A percentile compares a stretch with the other conserved stretches of the same genome.
Conservation (phyloP, 2,888 invertebrate genomes). For the Lepidocyrtinus sp. region DNA sequence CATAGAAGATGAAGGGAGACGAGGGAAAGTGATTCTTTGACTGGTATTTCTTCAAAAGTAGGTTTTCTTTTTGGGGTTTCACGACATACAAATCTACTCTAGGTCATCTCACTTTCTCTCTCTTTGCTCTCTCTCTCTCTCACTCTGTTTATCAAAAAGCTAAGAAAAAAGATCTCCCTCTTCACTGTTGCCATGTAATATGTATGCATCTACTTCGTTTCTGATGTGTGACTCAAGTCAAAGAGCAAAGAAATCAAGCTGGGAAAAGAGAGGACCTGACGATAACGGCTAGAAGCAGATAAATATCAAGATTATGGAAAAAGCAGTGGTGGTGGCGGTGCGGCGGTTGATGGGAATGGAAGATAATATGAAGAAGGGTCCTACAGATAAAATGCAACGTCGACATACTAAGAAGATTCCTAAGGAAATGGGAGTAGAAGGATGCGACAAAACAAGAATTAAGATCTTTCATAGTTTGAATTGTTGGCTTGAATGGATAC, state of each 20-base stretch:
- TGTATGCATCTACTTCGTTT: neutral
- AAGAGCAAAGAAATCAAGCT: constrained; percentile 31
- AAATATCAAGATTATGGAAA: neutral
- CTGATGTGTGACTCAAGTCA: constrained; percentile 27
- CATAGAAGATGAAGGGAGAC: constrained; percentile 10
- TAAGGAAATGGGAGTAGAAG: neutral
- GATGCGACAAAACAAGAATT: constrained; percentile 15
- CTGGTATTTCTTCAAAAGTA: constrained; percentile 1
- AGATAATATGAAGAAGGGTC: neutral
- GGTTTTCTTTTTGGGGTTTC: constrained; percentile 31
- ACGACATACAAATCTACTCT: constrained; percentile 37
- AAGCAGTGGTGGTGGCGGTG: neutral
- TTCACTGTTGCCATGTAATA: too few relatives aligned
- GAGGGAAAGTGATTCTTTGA: neutral
- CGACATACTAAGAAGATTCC: neutral
- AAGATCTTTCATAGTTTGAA: constrained; percentile 22
- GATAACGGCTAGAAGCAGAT: constrained; percentile 13
- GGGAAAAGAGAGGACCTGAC: constrained; percentile 19
- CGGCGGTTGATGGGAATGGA: constrained; percentile 18
- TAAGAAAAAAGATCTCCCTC: neutral
- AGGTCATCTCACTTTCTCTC: neutral
- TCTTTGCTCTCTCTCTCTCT: constrained; percentile 3
- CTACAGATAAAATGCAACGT: neutral
- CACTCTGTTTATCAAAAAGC: constrained; percentile 22
- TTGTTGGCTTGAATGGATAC: constrained; percentile 48